Base-by-base conservation (phyloP, 2,113 vertebrate genomes). In the Nothocercus julius region DNA sequence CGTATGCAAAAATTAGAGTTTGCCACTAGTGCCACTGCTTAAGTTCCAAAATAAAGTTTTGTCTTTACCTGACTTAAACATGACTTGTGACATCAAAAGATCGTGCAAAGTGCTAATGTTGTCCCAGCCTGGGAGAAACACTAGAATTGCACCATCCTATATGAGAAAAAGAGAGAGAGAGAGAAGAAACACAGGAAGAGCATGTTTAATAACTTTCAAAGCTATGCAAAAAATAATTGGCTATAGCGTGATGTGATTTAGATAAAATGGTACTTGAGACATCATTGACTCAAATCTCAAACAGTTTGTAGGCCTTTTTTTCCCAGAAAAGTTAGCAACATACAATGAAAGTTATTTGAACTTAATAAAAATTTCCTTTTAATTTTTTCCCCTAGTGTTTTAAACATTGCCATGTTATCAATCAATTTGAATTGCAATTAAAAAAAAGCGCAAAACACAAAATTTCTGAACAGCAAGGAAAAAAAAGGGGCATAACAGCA, bases 81-180 rank as follows among this genome's bases (percentile, higher is more conserved):
- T 99, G 96, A 98, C 98, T 93, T 99, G 98, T 66, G 99, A 98
- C 97, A 98, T 98, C 68, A 99, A 97, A 70, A 99, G 98, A 90
- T 99, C 99, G 73, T 99, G 98, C 76, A 99, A 97, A 68, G 94
- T 97, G 97, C 99, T 99, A 93, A 99, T 99, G 97, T 99, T 99
- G 98, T 99, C 99, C 99, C 99, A 99, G 83, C 99, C 99, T 58
- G 99, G 99, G 49, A 99, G 97, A 96, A 99, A 99, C 67, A 99
- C 98, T 80, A 99, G 96, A 94, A 99, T 99, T 5, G 99, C 99
- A 92, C 99, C 99, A 77, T 99, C 99, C 99, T 99, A 82, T 34
- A 56, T 5, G 21, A 18, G 80, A 56, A 63, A 69, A 34, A 53
- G 18, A 22, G 83, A 96, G 18, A 22, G 83, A 96, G 87, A 4